Base-by-base conservation (phyloP, 2,113 vertebrate species). In the Perognathus longimembris region DNA sequence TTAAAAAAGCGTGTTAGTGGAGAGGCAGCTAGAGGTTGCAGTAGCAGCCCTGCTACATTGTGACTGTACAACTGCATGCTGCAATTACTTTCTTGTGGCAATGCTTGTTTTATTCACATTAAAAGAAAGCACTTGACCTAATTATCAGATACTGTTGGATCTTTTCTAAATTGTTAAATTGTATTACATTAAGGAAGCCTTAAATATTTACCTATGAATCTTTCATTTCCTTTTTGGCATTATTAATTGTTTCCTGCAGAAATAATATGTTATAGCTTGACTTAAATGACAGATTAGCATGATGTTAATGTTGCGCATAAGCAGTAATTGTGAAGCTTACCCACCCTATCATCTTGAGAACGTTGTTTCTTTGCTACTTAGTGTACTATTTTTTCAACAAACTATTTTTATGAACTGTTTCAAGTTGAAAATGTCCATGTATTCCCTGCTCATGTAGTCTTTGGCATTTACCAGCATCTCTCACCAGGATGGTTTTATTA, bases 271-370 rank as follows among this genome's bases (percentile, higher is more conserved):
- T 90, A n/a, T 28, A 93, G 3, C 74, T 95, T 84, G 54, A 36
- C 64, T 95, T 42, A 78, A 69, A 26, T 89, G 61, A 64, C 34
- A 85, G 32, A 88, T 26, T 63, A 85, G 21, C 64, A 91, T 88
- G 80, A 90, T 86, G 50, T 74, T 78, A 91, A 32, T 69, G 77
- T 85, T 91, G 61, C 88, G 83, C 80, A 36, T 95, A 57, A 93
- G 57, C n/a, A 85, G 20, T 89, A 89, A 91, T 86, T 91, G 42
- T 71, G 80, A 88, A 85, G 8, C 74, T 20, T 70, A 4, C 75
- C 38, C 3, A 34, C 21, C 4, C 21, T 87, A 67, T 32, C 28
- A 63, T 50, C n/a, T 9, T 80, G 24, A 75, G 3, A 32, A 59
- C 73, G 45, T n/a, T 91, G 40, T 7, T 90, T 94, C 2, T 94